phyloP scores from a whole-genome alignment of 2,888 invertebrate genomes.

The Drosophila recens region DNA sequence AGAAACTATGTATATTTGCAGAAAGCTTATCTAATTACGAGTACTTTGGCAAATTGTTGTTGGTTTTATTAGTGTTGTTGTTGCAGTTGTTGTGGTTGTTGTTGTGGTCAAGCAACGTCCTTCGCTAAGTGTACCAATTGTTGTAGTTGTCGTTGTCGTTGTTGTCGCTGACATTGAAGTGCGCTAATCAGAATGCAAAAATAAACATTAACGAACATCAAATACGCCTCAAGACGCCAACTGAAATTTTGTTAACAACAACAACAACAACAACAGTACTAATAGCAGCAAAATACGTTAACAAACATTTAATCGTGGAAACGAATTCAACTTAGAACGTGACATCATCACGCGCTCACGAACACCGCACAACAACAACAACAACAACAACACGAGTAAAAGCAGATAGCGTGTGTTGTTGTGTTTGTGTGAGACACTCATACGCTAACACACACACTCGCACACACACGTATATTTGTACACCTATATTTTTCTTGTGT shows the following conservation, averaged over 20 bases:
- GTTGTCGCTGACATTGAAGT: slow-evolving; percentile 50
- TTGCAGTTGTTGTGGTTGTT: slow-evolving; percentile 13
- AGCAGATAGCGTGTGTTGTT: slow-evolving; percentile 54
- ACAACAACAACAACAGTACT: slow-evolving; percentile 20
- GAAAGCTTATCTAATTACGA: slow-evolving; percentile 45
- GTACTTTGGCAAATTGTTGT: slow-evolving; percentile 17
- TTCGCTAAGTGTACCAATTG: slow-evolving; percentile 56
- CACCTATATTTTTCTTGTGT: slow-evolving; percentile 31
- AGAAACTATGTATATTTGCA: slow-evolving; percentile 17
- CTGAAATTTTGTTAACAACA: slow-evolving; percentile 32
- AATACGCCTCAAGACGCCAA: slow-evolving; percentile 51
- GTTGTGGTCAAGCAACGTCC: slow-evolving; percentile 69
- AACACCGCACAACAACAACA: slow-evolving; percentile 22
- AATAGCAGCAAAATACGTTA: slow-evolving; percentile 54
- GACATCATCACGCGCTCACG: slow-evolving; percentile 80
- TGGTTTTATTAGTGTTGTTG: background rate
- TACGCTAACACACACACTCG: background rate
- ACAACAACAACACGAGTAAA: slow-evolving; percentile 28
- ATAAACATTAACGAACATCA: slow-evolving; percentile 74
- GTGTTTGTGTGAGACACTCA: slow-evolving; percentile 21
- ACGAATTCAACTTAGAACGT: slow-evolving; percentile 77
- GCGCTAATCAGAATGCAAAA: slow-evolving; percentile 75
- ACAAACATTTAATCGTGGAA: slow-evolving; percentile 74
- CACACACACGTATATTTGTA: slow-evolving; percentile 2
- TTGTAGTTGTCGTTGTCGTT: slow-evolving; percentile 2